Evolutionary conservation across 2,888 invertebrate species (phyloP), one percentile per base, ranked within the genome.

Genomic region (Drosophila seclusa): DNA sequence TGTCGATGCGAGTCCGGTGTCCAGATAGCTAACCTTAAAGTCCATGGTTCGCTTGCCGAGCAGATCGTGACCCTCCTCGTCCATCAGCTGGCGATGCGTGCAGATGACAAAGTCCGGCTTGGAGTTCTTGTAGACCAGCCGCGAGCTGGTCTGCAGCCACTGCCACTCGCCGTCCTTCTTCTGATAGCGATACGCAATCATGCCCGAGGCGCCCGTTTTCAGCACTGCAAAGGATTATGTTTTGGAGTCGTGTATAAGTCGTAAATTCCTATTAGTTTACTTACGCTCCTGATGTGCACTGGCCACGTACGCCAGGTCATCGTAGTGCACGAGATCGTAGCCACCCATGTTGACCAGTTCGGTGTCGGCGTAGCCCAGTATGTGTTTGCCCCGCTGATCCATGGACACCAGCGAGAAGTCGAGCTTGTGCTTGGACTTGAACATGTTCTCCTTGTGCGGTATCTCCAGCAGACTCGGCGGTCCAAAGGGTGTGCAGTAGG

Each of bases 71-170:
- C 99, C 99, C 94, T 99, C 99, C 93, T 99, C 99, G 92, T 99
- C 99, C 99, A 99, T 99, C 55, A 99, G 95, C 73, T 99, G 98
- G 79, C 99, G 95, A 94, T 99, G 99, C 50, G 99, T 99, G 93
- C 99, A 98, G 89, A 99, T 99, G 78, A 99, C 99, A 93, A 99
- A 99, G 93, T 99, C 99, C 0, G 99, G 99, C 93, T 99, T 99
- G 79, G 99, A 99, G 94, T 99, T 99, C 94, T 99, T 99, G 94
- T 99, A 99, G 83, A 99, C 98, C 83, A 99, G 95, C 81, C 99
- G 95, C 18, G 99, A 99, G 86, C 97, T 93, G 27, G 99, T 99
- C 94, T 99, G 99, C 71, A 99, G 94, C 99, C 99, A 99, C 93
- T 99, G 97, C 98, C 98, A 98, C 90, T 97, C 96, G 10, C 96